A percentile compares a stretch with the other conserved stretches of the same genome.
Evolutionary conservation across 2,113 vertebrate genomes (phyloP).

Genomic region (Chamaetylas fuelleborni): DNA sequence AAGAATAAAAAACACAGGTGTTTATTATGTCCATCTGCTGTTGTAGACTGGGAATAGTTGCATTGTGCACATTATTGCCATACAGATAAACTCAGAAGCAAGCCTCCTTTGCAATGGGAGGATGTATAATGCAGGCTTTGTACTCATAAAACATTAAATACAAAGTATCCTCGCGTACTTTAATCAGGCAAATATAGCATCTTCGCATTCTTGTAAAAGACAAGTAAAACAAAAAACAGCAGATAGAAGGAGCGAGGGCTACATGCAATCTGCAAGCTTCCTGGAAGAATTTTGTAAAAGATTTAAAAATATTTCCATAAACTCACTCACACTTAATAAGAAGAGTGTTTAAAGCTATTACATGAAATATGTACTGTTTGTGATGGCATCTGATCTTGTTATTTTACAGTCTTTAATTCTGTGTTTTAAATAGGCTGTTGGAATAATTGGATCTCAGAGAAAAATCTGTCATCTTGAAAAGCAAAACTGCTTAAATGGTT

Average conservation of each 20-base stretch:
- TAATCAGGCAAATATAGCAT: neutral
- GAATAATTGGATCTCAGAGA: conserved; percentile 22
- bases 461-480: conserved; percentile 36
- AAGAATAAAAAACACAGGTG: neutral
- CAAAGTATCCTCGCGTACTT: neutral
- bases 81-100: neutral
- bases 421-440: neutral
- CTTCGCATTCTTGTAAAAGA: neutral
- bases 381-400: conserved; percentile 4
- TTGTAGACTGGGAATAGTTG: neutral
- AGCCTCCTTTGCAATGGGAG: neutral
- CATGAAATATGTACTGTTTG: neutral
- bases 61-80: neutral
- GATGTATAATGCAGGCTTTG: neutral
- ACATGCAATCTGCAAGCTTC: neutral
- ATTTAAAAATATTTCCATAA: neutral
- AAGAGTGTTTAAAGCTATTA: neutral
- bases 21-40: neutral
- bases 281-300: neutral
- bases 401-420: conserved; percentile 2
- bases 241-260: neutral
- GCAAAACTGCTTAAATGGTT: conserved; percentile 6
- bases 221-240: neutral
- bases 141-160: neutral
- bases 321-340: neutral